phyloP scores from a whole-genome alignment of 2,888 invertebrate genomes.

The Frankliniella intonsa region DNA sequence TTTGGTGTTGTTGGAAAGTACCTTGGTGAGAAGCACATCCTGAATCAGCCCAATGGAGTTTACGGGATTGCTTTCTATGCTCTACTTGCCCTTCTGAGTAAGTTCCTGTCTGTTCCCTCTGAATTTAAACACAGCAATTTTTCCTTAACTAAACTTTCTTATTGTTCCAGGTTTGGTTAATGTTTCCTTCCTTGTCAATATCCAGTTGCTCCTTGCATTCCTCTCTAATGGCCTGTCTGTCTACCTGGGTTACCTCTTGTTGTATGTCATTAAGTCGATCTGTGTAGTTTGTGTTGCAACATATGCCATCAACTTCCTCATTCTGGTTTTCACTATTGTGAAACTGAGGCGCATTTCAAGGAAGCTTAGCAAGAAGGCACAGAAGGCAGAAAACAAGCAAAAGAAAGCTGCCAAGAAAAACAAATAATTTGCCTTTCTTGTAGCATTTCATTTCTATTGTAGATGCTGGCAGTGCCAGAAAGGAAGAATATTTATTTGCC shows the following conservation, averaged over 20 bases:
- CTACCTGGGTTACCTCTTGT: background rate
- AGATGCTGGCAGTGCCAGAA: background rate
- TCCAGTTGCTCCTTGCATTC: background rate
- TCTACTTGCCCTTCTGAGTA: background rate
- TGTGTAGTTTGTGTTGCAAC: background rate
- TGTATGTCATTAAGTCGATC: background rate
- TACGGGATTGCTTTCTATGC: conserved; percentile 21
- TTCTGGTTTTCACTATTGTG: background rate
- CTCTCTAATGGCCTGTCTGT: background rate
- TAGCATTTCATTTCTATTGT: background rate
- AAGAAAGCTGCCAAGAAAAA: conserved; percentile 1
- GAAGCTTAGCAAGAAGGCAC: background rate
- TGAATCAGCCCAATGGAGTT: conserved; percentile 28
- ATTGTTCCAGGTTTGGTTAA: background rate
- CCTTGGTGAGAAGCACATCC: conserved; percentile 27
- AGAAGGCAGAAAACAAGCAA: background rate
- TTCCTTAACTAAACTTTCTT: background rate
- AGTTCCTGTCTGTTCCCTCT: background rate
- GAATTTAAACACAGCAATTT: no score
- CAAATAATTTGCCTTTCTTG: background rate
- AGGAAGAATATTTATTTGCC: background rate
- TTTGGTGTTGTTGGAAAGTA: conserved; percentile 29
- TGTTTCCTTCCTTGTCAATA: background rate
- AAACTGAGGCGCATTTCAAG: background rate
- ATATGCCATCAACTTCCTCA: background rate